Conservation (phyloP, 92 coral and sea anemone genomes). For the Palythoa heliodiscus region DNA sequence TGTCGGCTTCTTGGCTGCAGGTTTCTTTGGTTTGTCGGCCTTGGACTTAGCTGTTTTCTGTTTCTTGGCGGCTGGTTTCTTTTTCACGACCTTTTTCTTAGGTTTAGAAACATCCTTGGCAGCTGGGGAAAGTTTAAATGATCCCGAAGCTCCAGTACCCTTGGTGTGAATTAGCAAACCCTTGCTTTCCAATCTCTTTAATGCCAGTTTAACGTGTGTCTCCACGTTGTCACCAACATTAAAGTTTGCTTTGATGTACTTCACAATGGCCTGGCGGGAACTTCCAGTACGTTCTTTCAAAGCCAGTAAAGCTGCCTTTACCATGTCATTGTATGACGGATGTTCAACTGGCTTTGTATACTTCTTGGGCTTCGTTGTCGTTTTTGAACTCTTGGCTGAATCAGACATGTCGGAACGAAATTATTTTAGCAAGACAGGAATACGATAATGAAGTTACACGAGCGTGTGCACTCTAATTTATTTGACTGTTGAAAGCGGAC, state of each 20-base stretch:
- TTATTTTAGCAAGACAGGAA: slow-evolving; percentile 40
- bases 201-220: slow-evolving; percentile 43
- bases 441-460: slow-evolving; percentile 45
- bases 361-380: slow-evolving; percentile 36
- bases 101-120: slow-evolving; percentile 50
- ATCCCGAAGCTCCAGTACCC: slow-evolving; percentile 54
- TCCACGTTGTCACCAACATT: slow-evolving; percentile 53
- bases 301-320: slow-evolving; percentile 49
- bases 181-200: slow-evolving; percentile 33
- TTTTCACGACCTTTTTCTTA: slow-evolving; percentile 41
- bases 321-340: slow-evolving; percentile 47
- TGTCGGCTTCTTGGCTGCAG: slow-evolving; percentile 26
- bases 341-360: slow-evolving; percentile 41
- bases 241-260: slow-evolving; percentile 43
- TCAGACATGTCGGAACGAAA: slow-evolving; percentile 39
- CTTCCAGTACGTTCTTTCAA: slow-evolving; percentile 51
- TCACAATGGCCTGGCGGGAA: slow-evolving; percentile 47
- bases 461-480: slow-evolving; percentile 44
- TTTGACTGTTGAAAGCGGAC: slow-evolving; percentile 42
- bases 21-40: slow-evolving; percentile 26
- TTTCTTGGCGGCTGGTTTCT: slow-evolving; percentile 37
- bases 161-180: slow-evolving; percentile 46
- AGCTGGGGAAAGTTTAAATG: slow-evolving; percentile 47
- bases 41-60: slow-evolving; percentile 32
- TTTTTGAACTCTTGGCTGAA: slow-evolving; percentile 41